phyloP scores from a whole-genome alignment of 2,797 vertebrate species.

The Neomorphus geoffroyi region DNA sequence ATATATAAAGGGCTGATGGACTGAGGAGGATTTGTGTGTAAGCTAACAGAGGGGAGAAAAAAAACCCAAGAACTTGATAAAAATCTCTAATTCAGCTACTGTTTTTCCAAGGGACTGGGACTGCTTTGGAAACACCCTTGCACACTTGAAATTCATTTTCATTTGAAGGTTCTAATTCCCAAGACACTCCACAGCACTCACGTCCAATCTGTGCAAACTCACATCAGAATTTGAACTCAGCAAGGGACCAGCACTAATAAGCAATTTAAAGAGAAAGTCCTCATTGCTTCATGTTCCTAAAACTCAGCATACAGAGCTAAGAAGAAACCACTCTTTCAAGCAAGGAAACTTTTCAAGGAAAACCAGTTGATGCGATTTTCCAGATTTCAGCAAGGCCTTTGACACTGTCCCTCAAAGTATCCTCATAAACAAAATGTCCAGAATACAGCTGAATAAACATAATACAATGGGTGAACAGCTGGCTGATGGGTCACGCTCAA shows the following conservation, averaged over 20 bases:
- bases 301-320: background rate
- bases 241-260: background rate
- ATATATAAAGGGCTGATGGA: background rate
- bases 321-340: slow-evolving; percentile 3
- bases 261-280: background rate
- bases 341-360: too few relatives aligned
- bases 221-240: background rate
- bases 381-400: too few relatives aligned
- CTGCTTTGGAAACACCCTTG: background rate
- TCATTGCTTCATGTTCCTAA: background rate
- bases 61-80: background rate
- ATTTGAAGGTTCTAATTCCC: background rate
- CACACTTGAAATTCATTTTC: slow-evolving; percentile 1
- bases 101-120: background rate
- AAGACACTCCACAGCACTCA: background rate
- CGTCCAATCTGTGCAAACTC: background rate
- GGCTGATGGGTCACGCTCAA: too few relatives aligned
- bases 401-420: too few relatives aligned
- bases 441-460: too few relatives aligned
- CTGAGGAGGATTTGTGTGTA: background rate
- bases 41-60: background rate
- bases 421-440: too few relatives aligned
- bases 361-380: too few relatives aligned
- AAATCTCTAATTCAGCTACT: background rate
- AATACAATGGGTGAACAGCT: too few relatives aligned